Base-by-base conservation (phyloP, 1,140 invertebrate species). In the Cotesia chilonis region DNA sequence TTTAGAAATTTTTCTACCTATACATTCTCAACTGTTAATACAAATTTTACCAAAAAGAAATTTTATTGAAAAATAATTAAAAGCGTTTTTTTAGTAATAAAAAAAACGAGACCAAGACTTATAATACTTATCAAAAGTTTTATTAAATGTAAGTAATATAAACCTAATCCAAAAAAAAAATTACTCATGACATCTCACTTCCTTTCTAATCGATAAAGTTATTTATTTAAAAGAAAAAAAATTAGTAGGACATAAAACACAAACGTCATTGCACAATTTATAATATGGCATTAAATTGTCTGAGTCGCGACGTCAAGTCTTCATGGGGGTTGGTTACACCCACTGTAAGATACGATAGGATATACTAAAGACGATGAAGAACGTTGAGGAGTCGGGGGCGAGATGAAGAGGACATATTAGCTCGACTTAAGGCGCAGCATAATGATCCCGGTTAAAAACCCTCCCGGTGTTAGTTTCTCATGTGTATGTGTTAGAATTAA, bases 391-490 rank as follows among this genome's bases (percentile, higher is more conserved):
- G 71, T 67, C 74, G 60, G 73, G 68, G 69, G 68, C 67, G 41
- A 67, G 37, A 67, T 60, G 65, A 38, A 64, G 71, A 76, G 80
- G 78, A 84, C 83, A 85, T 85, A 86, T 87, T 87, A 87, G 84
- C 83, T 86, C 84, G 83, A 86, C 85, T 86, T 86, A 85, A 86
- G 84, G 81, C 84, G 83, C 80, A 78, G 80, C 81, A 81, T 85
- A 85, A 85, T 84, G 84, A 85, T 85, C 82, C 78, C 74, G 74
- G 68, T 76, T 78, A 80, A 74, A 84, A 81, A 83, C 77, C 79
- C 78, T 83, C 81, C 82, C 79, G 80, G 78, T 80, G 51, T 61
- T 70, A 68, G 52, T 36, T 36, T 61, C 47, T n/a, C 61, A 64
- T 69, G 72, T 73, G 73, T 75, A 73, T 78, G 72, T 70, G 61